A percentile compares a stretch with the other conserved stretches of the same genome.
These are phyloP conservation scores for Epizoanthus scotinus DNA, from an alignment of 92 coral and sea anemone species.

Conservation along the genomic window DNA sequence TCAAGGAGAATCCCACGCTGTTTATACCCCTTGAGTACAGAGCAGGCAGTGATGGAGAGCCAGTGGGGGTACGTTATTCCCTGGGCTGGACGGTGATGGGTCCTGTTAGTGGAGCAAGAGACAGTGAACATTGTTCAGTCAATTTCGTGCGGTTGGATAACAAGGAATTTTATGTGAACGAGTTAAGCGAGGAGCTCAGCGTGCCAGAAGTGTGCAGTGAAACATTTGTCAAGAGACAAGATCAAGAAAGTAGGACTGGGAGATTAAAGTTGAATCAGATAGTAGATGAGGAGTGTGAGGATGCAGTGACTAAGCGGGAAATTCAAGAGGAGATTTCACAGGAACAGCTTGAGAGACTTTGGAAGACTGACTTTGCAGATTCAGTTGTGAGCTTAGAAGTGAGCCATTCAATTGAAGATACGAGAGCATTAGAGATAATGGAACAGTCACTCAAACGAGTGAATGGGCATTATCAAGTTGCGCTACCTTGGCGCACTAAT, in stretches of 20 bases:
- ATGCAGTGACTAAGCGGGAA: slow-evolving; percentile 19
- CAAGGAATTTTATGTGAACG: slow-evolving; percentile 27
- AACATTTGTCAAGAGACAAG: too few relatives aligned
- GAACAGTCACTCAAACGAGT: too few relatives aligned
- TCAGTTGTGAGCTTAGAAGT: too few relatives aligned
- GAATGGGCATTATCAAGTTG: too few relatives aligned
- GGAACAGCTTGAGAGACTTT: slow-evolving; percentile 49
- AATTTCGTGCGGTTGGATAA: slow-evolving; percentile 31
- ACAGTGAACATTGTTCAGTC: not conserved
- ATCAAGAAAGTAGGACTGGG: too few relatives aligned
- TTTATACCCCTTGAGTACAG: slow-evolving; percentile 42
- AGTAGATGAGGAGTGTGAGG: slow-evolving; percentile 17
- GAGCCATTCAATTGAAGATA: too few relatives aligned
- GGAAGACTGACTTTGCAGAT: slow-evolving; percentile 58
- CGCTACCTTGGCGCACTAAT: too few relatives aligned
- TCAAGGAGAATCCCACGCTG: slow-evolving; percentile 47
- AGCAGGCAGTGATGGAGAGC: slow-evolving; percentile 13
- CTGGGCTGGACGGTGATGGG: slow-evolving; percentile 67
- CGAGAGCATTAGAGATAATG: too few relatives aligned
- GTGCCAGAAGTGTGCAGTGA: too few relatives aligned
- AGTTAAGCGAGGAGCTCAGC: slow-evolving; percentile 4
- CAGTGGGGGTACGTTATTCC: slow-evolving; percentile 43
- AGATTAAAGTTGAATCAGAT: not conserved
- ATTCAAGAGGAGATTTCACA: slow-evolving; percentile 44
- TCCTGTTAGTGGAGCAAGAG: slow-evolving; percentile 41